phyloP scores from a whole-genome alignment of 1,140 invertebrate genomes.

The Zaprionus ornatus region DNA sequence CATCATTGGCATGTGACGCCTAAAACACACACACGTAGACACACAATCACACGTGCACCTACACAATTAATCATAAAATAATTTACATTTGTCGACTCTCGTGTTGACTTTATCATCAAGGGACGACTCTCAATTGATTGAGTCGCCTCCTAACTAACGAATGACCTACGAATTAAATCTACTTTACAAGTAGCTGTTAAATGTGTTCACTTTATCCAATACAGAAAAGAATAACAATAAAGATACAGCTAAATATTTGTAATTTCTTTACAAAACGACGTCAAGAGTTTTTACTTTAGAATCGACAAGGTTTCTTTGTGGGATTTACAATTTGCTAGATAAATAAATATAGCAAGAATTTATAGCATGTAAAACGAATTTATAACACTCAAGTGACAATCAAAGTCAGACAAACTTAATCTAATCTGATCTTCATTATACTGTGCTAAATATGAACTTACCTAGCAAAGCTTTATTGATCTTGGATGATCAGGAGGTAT shows the following conservation, averaged over 20 bases:
- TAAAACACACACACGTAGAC: not conserved
- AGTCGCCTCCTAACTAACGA: constrained; percentile 30
- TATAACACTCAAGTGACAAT: too few relatives aligned
- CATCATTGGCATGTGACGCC: constrained; percentile 7
- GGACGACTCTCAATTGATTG: constrained; percentile 24
- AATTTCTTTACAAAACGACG: constrained; percentile 53
- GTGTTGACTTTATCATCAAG: constrained; percentile 6
- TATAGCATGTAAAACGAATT: too few relatives aligned
- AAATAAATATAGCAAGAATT: too few relatives aligned
- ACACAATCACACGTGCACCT: constrained; percentile 13
- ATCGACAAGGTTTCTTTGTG: not conserved
- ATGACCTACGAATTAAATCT: constrained; percentile 47
- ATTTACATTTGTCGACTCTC: constrained; percentile 9
- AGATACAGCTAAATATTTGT: constrained; percentile 55
- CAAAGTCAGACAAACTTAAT: too few relatives aligned
- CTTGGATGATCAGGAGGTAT: too few relatives aligned
- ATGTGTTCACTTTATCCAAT: constrained; percentile 57
- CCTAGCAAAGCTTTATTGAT: too few relatives aligned
- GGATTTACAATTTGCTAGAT: too few relatives aligned
- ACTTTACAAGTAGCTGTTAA: constrained; percentile 72
- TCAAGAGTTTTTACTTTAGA: constrained; percentile 4
- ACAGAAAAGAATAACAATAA: constrained; percentile 16
- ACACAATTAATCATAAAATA: constrained; percentile 23
- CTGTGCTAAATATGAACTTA: too few relatives aligned
- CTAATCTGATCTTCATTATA: too few relatives aligned